These are phyloP conservation scores for Hydriomena furcata DNA, from an alignment of 2,888 invertebrate genomes.

Conservation along the genomic window DNA sequence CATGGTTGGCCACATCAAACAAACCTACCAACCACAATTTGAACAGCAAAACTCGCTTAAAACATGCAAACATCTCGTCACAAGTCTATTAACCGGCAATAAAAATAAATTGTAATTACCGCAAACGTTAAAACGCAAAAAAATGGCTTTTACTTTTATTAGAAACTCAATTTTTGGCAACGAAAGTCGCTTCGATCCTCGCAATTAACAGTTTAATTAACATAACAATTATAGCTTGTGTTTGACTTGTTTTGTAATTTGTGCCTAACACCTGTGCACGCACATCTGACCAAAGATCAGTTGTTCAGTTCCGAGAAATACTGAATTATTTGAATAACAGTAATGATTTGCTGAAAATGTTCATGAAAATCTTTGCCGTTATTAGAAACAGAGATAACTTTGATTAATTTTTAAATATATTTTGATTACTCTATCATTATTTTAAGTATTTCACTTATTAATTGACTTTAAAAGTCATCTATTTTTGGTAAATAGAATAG, in stretches of 20 bases:
- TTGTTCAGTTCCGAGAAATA: neutral
- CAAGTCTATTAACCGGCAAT: constrained; percentile 5
- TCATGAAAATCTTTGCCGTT: no score
- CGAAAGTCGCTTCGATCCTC: constrained; percentile 29
- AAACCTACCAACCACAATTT: no score
- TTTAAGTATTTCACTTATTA: no score
- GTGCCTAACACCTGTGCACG: constrained; percentile 8
- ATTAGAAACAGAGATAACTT: no score
- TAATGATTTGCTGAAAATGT: neutral
- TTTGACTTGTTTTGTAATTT: constrained; percentile 9
- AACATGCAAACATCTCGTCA: constrained; percentile 1
- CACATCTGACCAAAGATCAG: neutral
- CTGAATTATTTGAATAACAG: no score
- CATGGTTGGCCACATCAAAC: no score
- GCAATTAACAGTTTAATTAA: constrained; percentile 28
- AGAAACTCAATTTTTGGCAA: constrained; percentile 28
- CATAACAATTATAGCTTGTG: constrained; percentile 19
- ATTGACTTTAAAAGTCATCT: no score
- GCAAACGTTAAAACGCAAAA: constrained; percentile 9
- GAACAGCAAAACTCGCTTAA: neutral
- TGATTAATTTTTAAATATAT: no score
- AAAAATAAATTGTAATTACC: constrained; percentile 13
- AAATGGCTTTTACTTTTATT: constrained; percentile 32
- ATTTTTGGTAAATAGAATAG: no score
- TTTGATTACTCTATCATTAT: no score